phyloP scores from a whole-genome alignment of 2,888 invertebrate species.

The Calliphora vomitoria region DNA sequence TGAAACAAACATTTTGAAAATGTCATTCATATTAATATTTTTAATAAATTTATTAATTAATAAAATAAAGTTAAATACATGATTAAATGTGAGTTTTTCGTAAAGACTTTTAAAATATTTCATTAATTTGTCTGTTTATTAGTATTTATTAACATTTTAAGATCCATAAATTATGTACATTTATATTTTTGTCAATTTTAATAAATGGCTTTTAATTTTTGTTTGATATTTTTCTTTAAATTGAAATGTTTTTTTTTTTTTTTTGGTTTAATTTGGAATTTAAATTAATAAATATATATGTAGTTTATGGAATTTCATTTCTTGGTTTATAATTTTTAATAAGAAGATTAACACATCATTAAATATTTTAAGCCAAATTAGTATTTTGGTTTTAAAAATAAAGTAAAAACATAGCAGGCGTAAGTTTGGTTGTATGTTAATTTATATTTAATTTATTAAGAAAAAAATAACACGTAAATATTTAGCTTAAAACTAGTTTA shows the following conservation, averaged over 20 bases:
- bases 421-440: conserved; percentile 10
- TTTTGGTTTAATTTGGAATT: neutral
- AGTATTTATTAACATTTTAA: neutral
- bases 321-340: conserved; percentile 1
- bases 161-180: conserved; percentile 3
- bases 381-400: conserved; percentile 3
- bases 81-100: neutral
- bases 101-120: neutral
- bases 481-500: conserved; percentile 13
- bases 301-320: conserved; percentile 4
- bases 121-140: conserved; percentile 2
- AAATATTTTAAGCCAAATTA: conserved; percentile 27
- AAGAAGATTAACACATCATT: conserved; percentile 50
- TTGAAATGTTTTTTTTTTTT: neutral
- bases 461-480: neutral
- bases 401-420: neutral
- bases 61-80: neutral
- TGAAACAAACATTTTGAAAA: neutral
- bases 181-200: neutral
- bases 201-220: conserved; percentile 2
- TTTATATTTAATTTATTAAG: conserved; percentile 6
- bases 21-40: neutral
- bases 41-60: neutral
- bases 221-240: conserved; percentile 2
- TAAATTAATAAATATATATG: neutral